Conservation (phyloP, 2,888 invertebrate genomes). For the Crossocerus cetratus region DNA sequence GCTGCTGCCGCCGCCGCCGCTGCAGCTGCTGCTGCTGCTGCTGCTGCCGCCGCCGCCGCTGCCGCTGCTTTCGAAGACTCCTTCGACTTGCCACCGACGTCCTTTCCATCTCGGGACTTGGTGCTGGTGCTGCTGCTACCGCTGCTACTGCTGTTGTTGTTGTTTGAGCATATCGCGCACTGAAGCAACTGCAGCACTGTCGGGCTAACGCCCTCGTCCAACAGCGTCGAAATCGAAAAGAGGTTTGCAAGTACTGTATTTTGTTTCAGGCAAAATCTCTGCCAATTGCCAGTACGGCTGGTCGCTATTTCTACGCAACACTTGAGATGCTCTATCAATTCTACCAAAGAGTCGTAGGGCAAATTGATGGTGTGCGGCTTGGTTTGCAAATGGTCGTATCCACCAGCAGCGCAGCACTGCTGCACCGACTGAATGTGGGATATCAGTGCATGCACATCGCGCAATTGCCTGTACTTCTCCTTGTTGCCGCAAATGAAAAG, state of each 20-base stretch:
- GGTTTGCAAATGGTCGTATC: constrained; percentile 77
- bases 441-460: constrained; percentile 95
- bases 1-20: too few relatives aligned
- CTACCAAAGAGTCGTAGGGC: constrained; percentile 94
- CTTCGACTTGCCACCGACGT: constrained; percentile 27
- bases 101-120: constrained; percentile 49
- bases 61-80: constrained; percentile 64
- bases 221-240: constrained; percentile 86
- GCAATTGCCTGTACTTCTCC: constrained; percentile 94
- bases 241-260: constrained; percentile 89
- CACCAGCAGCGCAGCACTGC: constrained; percentile 79
- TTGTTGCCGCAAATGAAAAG: constrained; percentile 96
- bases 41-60: neutral
- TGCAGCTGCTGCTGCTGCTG: too few relatives aligned
- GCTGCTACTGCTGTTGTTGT: too few relatives aligned
- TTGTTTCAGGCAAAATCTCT: constrained; percentile 88
- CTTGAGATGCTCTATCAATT: constrained; percentile 95
- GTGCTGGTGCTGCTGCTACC: too few relatives aligned
- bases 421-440: constrained; percentile 86
- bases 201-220: constrained; percentile 95
- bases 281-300: constrained; percentile 96
- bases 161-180: constrained; percentile 87
- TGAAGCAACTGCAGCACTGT: constrained; percentile 93
- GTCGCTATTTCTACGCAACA: constrained; percentile 95
- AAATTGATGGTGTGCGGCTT: constrained; percentile 80